Evolutionary conservation across 2,888 invertebrate genomes (phyloP).

Genomic region (Crossocerus cetratus): DNA sequence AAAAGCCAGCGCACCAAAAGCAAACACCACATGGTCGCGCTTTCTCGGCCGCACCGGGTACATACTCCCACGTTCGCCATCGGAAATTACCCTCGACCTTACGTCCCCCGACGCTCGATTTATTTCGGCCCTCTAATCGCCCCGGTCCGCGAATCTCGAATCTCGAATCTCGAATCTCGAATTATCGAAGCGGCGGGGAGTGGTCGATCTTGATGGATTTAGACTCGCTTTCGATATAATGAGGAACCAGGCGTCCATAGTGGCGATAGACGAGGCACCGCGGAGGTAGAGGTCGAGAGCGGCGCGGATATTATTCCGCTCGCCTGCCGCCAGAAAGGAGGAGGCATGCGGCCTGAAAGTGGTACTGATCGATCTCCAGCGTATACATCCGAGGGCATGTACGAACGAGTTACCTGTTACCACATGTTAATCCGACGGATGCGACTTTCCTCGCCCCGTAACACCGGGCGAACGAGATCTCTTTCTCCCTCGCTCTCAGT

Average conservation of each 20-base stretch:
- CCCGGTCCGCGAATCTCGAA: background rate
- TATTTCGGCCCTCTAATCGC: background rate
- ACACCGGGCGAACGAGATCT: conserved; percentile 14
- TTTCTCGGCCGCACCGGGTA: conserved; percentile 12
- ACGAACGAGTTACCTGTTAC: conserved; percentile 49
- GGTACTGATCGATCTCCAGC: conserved; percentile 39
- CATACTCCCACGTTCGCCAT: conserved; percentile 44
- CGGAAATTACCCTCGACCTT: conserved; percentile 25
- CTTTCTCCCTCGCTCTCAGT: background rate
- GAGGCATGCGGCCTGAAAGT: conserved; percentile 20
- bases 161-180: too few species aligned
- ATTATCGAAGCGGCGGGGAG: too few species aligned
- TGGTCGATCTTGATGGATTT: too few species aligned
- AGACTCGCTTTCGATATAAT: too few species aligned
- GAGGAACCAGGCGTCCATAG: too few species aligned
- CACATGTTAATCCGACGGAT: conserved; percentile 49
- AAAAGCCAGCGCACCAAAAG: conserved; percentile 48
- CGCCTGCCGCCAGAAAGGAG: conserved; percentile 10
- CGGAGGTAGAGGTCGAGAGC: conserved; percentile 19
- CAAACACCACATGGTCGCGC: conserved; percentile 43
- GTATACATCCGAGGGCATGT: conserved; percentile 40
- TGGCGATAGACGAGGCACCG: too few species aligned
- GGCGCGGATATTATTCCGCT: conserved; percentile 42
- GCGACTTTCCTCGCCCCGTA: conserved; percentile 42
- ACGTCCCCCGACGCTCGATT: background rate